Evolutionary conservation across 2,113 vertebrate species (phyloP).

Genomic region (Trogon melanurus): DNA sequence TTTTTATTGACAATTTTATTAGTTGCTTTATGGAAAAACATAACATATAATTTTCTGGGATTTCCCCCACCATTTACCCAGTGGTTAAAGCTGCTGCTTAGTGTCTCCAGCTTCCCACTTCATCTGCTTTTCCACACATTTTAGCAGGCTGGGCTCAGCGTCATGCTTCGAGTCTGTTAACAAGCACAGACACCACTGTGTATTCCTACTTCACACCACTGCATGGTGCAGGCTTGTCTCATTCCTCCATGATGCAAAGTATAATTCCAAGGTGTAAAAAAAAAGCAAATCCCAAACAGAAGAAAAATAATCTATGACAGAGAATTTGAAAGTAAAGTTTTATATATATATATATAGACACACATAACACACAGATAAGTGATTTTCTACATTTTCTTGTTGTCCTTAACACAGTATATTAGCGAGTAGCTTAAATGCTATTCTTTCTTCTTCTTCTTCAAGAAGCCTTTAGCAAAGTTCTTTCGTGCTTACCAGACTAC

Average conservation of each 20-base stretch:
- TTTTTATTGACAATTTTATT: background rate
- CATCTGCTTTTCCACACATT: background rate
- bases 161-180: background rate
- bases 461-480: background rate
- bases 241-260: background rate
- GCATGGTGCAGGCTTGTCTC: background rate
- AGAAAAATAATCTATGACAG: background rate
- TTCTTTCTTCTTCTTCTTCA: background rate
- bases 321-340: background rate
- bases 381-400: background rate
- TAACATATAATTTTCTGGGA: background rate
- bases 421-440: background rate
- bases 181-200: background rate
- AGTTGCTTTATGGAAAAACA: background rate
- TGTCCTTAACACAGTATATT: background rate
- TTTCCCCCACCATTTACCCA: background rate
- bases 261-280: background rate
- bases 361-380: accelerated
- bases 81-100: background rate
- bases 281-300: background rate
- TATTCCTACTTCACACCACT: background rate
- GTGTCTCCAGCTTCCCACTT: background rate
- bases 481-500: background rate
- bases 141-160: background rate
- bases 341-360: too few relatives aligned